phyloP scores from a whole-genome alignment of 2,113 vertebrate species.

The Genyomyrus donnyi region DNA sequence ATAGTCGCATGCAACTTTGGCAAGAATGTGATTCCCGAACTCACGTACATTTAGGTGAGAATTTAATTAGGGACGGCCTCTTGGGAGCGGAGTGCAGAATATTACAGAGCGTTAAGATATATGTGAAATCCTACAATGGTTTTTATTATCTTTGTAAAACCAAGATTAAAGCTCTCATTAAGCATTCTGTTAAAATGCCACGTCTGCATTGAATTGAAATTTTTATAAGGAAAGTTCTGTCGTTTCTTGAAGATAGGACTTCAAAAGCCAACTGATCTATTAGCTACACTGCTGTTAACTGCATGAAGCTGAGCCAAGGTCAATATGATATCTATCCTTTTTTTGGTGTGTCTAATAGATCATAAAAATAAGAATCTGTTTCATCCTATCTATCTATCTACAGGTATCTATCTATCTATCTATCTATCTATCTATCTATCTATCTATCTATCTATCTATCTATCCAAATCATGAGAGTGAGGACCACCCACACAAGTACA shows the following conservation, averaged over 20 bases:
- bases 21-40: not conserved
- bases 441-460: not conserved
- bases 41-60: not conserved
- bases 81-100: not conserved
- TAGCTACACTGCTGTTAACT: not conserved
- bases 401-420: not conserved
- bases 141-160: conserved; percentile 3
- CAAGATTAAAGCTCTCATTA: not conserved
- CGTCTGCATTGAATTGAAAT: not conserved
- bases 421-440: not conserved
- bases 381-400: not conserved
- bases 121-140: not conserved
- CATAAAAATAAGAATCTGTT: not conserved
- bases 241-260: not conserved
- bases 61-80: not conserved
- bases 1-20: not conserved
- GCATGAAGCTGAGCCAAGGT: not conserved
- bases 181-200: conserved; percentile 2
- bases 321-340: not conserved
- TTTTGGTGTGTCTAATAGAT: not conserved
- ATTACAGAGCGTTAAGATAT: not conserved
- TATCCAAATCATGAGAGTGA: not conserved
- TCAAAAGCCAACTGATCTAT: not conserved
- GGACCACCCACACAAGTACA: not conserved
- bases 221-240: not conserved